These are phyloP conservation scores for Heliconius congener DNA, from an alignment of 1,140 invertebrate genomes.

Conservation along the genomic window DNA sequence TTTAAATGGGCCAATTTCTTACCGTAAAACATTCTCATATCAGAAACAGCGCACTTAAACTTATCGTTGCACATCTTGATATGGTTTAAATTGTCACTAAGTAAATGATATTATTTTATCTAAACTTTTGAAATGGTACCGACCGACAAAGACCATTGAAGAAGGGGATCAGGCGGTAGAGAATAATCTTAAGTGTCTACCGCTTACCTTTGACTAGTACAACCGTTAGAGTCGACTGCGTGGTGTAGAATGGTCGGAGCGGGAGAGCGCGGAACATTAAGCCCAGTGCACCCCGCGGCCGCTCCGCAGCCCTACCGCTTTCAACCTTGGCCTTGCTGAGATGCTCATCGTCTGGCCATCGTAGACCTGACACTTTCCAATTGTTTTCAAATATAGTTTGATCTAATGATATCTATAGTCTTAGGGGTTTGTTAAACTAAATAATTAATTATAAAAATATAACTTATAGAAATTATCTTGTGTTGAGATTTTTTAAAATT, in stretches of 20 bases:
- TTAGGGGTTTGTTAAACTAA: too few relatives aligned
- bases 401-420: background rate
- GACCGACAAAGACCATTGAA: conserved; percentile 46
- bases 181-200: conserved; percentile 59
- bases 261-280: conserved; percentile 74
- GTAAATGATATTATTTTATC: conserved; percentile 46
- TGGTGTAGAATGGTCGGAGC: conserved; percentile 78
- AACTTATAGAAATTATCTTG: too few relatives aligned
- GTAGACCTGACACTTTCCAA: conserved; percentile 45
- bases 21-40: conserved; percentile 55
- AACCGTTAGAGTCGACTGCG: conserved; percentile 79
- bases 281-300: conserved; percentile 66
- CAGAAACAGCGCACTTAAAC: conserved; percentile 61
- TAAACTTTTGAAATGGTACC: conserved; percentile 48
- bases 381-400: conserved; percentile 2
- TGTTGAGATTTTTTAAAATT: too few relatives aligned
- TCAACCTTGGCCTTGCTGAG: conserved; percentile 75
- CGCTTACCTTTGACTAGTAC: conserved; percentile 78
- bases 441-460: too few relatives aligned
- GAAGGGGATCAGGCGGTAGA: conserved; percentile 45
- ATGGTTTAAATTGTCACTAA: conserved; percentile 65
- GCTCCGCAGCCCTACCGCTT: conserved; percentile 65
- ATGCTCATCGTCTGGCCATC: conserved; percentile 56
- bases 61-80: conserved; percentile 72
- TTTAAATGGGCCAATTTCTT: conserved; percentile 62